Conservation (phyloP, 2,797 vertebrate genomes). For the Anolis apletophallus region DNA sequence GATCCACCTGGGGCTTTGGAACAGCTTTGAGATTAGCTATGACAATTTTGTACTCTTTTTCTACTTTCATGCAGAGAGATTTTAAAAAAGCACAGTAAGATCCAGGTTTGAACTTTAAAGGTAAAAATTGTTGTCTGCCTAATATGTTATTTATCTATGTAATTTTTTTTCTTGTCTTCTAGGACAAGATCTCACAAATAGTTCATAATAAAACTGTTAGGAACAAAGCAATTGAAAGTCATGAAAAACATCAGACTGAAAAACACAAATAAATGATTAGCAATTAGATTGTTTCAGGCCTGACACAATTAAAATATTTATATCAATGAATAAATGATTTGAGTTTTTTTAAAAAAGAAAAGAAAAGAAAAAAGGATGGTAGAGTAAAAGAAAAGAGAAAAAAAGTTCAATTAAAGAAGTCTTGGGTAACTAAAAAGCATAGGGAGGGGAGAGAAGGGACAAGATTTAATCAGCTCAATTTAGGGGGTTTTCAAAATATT, state of each 20-base stretch:
- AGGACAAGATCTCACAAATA: neutral
- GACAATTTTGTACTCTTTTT: neutral
- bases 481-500: too few relatives aligned
- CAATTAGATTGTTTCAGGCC: neutral
- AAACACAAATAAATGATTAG: neutral
- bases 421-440: too few relatives aligned
- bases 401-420: too few relatives aligned
- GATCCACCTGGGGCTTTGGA: slow-evolving; percentile 9
- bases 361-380: too few relatives aligned
- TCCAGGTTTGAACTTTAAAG: slow-evolving; percentile 5
- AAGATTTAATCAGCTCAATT: too few relatives aligned
- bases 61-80: neutral
- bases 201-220: neutral
- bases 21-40: neutral
- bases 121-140: neutral
- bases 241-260: neutral
- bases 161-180: neutral
- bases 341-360: too few relatives aligned
- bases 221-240: neutral
- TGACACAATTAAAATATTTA: neutral
- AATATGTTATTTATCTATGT: neutral
- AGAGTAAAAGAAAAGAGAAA: too few relatives aligned
- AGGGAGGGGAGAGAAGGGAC: too few relatives aligned
- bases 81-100: neutral
- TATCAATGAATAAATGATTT: too few relatives aligned